phyloP scores from a whole-genome alignment of 2,113 vertebrate species.

The Piaya cayana region DNA sequence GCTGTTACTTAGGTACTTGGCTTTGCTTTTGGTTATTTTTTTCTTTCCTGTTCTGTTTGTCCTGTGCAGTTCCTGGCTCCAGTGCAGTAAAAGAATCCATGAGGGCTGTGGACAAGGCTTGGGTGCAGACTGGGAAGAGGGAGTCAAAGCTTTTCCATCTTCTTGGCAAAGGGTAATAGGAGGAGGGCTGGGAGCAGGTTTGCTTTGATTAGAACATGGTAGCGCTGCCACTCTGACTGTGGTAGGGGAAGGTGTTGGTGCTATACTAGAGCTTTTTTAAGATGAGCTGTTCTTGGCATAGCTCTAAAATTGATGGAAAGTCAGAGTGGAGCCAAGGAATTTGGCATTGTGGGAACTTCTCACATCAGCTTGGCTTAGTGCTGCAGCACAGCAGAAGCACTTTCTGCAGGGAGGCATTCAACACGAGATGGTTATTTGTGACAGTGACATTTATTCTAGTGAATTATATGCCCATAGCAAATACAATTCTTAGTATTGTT shows the following conservation, averaged over 20 bases:
- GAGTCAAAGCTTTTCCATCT: background rate
- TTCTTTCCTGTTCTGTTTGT: background rate
- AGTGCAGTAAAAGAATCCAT: background rate
- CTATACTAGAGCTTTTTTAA: background rate
- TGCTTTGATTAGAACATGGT: background rate
- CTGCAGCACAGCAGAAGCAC: background rate
- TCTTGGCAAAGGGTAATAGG: background rate
- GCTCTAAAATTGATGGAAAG: slow-evolving; percentile 26
- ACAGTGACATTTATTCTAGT: slow-evolving; percentile 9
- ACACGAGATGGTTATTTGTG: background rate
- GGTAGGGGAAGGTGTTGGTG: background rate
- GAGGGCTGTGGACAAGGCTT: background rate
- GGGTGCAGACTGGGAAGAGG: background rate
- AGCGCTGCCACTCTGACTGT: background rate
- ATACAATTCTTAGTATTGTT: background rate
- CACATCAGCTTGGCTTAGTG: slow-evolving; percentile 13
- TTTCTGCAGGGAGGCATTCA: background rate
- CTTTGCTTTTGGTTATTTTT: background rate
- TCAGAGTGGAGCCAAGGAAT: slow-evolving; percentile 17
- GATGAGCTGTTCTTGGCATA: slow-evolving; percentile 16
- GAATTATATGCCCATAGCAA: background rate
- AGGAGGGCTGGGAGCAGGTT: background rate
- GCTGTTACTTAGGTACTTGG: background rate
- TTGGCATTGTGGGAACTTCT: slow-evolving; percentile 16
- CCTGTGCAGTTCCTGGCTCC: background rate